Evolutionary conservation across 2,888 invertebrate species (phyloP).

Genomic region (Drosophila robusta): DNA sequence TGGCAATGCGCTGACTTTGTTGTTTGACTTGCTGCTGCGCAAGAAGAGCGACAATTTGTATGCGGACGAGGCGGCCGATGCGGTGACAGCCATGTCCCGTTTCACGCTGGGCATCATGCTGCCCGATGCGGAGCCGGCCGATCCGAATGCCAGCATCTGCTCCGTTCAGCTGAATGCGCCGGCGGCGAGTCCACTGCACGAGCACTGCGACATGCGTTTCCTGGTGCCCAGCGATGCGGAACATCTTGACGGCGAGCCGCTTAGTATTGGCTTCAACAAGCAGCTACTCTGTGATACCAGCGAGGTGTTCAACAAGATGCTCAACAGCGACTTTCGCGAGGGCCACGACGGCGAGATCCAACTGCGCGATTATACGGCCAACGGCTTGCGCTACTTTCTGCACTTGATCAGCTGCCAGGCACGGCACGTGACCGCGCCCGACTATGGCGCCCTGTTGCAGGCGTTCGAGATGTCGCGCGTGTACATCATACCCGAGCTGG

Average conservation of each 20-base stretch:
- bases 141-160: constrained; percentile 38
- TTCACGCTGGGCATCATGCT: constrained; percentile 78
- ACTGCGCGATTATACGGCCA: constrained; percentile 80
- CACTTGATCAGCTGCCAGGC: constrained; percentile 80
- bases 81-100: constrained; percentile 82
- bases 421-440: constrained; percentile 59
- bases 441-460: constrained; percentile 82
- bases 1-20: constrained; percentile 80
- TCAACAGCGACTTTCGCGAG: constrained; percentile 84
- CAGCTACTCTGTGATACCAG: constrained; percentile 82
- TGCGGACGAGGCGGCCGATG: constrained; percentile 83
- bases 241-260: constrained; percentile 15
- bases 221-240: constrained; percentile 60
- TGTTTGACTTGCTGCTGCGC: constrained; percentile 81
- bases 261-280: constrained; percentile 80
- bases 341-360: constrained; percentile 84
- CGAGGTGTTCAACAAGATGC: constrained; percentile 85
- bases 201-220: constrained; percentile 81
- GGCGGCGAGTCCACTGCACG: constrained; percentile 49
- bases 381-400: constrained; percentile 83
- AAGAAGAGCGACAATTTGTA: constrained; percentile 75
- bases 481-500: constrained; percentile 84
- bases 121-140: constrained; percentile 60
- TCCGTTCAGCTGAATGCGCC: constrained; percentile 39
- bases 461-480: constrained; percentile 84